Evolutionary conservation across 2,113 vertebrate species (phyloP).

Genomic region (Ophiodon elongatus): DNA sequence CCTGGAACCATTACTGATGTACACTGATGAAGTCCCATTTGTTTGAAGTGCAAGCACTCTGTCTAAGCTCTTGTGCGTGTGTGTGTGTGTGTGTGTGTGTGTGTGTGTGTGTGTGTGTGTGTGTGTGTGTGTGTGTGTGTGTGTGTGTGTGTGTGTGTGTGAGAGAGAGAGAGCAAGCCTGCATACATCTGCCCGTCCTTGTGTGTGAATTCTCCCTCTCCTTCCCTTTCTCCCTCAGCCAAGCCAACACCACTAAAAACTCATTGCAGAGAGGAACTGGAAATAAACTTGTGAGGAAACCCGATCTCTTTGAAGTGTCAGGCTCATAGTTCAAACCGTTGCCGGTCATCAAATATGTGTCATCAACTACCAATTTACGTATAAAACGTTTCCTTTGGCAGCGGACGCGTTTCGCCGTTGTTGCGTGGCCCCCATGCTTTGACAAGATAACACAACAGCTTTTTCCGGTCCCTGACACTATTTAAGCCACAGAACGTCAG

Average conservation of each 20-base stretch:
- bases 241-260: conserved; percentile 69
- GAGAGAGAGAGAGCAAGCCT: conserved; percentile 14
- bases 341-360: conserved; percentile 71
- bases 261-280: conserved; percentile 66
- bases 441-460: conserved; percentile 65
- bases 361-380: conserved; percentile 65
- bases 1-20: conserved; percentile 90
- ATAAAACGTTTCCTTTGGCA: conserved; percentile 64
- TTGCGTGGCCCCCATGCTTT: conserved; percentile 42
- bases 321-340: conserved; percentile 60
- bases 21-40: conserved; percentile 89
- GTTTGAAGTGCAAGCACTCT: conserved; percentile 86
- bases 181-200: conserved; percentile 49
- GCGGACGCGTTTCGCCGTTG: conserved; percentile 43
- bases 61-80: conserved; percentile 53
- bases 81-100: conserved; percentile 21
- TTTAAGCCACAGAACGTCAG: conserved; percentile 45
- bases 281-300: conserved; percentile 78
- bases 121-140: conserved; percentile 16
- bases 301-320: conserved; percentile 74
- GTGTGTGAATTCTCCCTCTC: conserved; percentile 54
- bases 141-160: conserved; percentile 12
- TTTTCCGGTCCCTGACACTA: conserved; percentile 60
- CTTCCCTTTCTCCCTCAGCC: conserved; percentile 64
- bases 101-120: conserved; percentile 17